Evolutionary conservation across 1,140 invertebrate species (phyloP).

Genomic region (Melipona quadrifasciata): DNA sequence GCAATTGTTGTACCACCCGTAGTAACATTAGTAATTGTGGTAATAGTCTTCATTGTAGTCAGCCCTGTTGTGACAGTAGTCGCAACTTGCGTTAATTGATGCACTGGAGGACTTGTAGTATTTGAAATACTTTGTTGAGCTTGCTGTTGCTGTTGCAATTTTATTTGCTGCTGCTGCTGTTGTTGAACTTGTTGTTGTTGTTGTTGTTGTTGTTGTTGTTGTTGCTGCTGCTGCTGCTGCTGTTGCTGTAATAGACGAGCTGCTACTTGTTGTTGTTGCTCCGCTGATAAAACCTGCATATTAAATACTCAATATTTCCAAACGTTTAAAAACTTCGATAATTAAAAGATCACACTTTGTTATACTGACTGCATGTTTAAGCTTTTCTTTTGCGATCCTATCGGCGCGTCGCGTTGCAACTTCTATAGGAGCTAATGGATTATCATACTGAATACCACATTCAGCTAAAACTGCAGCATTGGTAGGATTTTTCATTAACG

Average conservation of each 20-base stretch:
- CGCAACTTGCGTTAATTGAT: constrained; percentile 71
- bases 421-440: constrained; percentile 91
- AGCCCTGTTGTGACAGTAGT: constrained; percentile 64
- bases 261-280: constrained; percentile 79
- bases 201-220: constrained; percentile 69
- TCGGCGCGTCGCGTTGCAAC: constrained; percentile 93
- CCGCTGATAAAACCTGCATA: constrained; percentile 64
- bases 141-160: constrained; percentile 65
- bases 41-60: constrained; percentile 72
- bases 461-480: constrained; percentile 92
- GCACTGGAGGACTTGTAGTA: constrained; percentile 64
- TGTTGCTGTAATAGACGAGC: constrained; percentile 74
- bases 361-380: constrained; percentile 80
- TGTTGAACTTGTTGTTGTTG: constrained; percentile 59
- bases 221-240: constrained; percentile 56
- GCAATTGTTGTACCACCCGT: constrained; percentile 65
- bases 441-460: constrained; percentile 91
- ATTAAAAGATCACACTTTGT: background rate
- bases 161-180: constrained; percentile 62
- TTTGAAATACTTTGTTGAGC: constrained; percentile 61
- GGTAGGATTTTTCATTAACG: constrained; percentile 90
- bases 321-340: background rate
- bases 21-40: constrained; percentile 67
- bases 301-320: background rate
- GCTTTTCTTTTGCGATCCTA: constrained; percentile 91